A percentile compares a stretch with the other conserved stretches of the same genome.
Conservation (phyloP, 2,113 vertebrate species). For the Mus pahari region DNA sequence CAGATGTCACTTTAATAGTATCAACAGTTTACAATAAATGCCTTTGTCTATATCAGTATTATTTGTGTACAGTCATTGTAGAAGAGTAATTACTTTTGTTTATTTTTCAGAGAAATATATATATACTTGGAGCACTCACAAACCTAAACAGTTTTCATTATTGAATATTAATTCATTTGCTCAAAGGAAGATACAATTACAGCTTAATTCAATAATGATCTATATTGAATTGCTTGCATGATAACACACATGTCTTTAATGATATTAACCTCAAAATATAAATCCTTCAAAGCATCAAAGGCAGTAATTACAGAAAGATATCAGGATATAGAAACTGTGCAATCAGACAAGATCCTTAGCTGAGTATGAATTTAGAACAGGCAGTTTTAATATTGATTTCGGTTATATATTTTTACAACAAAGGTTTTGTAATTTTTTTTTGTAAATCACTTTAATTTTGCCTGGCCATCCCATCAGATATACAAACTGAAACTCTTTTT, state of each 20-base stretch:
- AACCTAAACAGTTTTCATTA: conserved; percentile 55
- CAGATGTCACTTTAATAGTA: conserved; percentile 14
- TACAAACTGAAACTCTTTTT: conserved; percentile 71
- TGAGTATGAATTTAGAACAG: conserved; percentile 43
- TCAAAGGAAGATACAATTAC: conserved; percentile 43
- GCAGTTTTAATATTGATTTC: conserved; percentile 57
- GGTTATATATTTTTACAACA: conserved; percentile 48
- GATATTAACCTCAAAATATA: conserved; percentile 61
- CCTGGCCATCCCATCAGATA: conserved; percentile 58
- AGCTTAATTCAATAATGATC: conserved; percentile 46
- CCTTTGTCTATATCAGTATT: background rate
- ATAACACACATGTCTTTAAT: conserved; percentile 38
- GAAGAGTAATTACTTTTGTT: background rate
- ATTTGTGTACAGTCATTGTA: background rate
- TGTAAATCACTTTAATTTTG: conserved; percentile 62
- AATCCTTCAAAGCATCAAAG: conserved; percentile 67
- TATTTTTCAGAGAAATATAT: background rate
- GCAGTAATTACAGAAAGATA: conserved; percentile 63
- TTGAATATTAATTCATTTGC: background rate
- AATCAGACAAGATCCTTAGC: conserved; percentile 52
- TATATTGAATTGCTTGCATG: conserved; percentile 49
- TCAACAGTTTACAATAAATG: conserved; percentile 27
- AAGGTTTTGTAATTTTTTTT: conserved; percentile 68
- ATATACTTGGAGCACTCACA: background rate
- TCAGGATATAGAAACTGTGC: conserved; percentile 55